Evolutionary conservation across 2,797 vertebrate genomes (phyloP), one percentile per base, ranked within the genome.

Genomic region (Spheniscus humboldti): DNA sequence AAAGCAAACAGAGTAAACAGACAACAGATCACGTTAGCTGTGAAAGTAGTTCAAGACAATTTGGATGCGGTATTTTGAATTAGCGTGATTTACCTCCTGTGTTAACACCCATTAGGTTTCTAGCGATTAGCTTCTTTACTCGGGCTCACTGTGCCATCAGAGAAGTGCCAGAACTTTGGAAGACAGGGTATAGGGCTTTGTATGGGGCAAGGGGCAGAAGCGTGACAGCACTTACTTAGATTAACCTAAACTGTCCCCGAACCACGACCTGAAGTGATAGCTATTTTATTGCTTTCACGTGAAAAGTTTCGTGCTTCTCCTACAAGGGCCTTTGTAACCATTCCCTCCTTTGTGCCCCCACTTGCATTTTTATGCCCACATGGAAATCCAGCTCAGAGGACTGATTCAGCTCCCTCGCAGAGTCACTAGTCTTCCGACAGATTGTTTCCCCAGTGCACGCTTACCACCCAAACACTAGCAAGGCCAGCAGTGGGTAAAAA

Each of bases 1-100:
- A 84, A 86, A 81, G 75, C 52, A 86, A 11, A 66, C 18, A 25
- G 15, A 55, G 20, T n/a, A 53, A 63, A 66, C 8, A 50, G 16
- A 27, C 11, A 68, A 37, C 11, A 6, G 2, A 35, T 2, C 25
- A 13, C 0, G 0, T 12, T 16, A 69, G 24, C 59, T 59, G 48
- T 6, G 14, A 55, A 55, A 79, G 37, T 11, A 55, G 60, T 52
- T 41, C 64, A 66, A 43, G 17, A 35, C 45, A 45, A 15, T 56
- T 3, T 31, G 48, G n/a, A 73, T 15, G 28, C 28, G 17, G 8
- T 50, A 45, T 53, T 86, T 55, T 31, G 19, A 66, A 66, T 53
- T 6, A 37, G 17, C 0, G 2, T 6, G 31, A 81, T 64, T 68
- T 86, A 60, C 13, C 20, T 60, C 35, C 24, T 43, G 28, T 22